These are phyloP conservation scores for Peribatodes rhomboidaria DNA, from an alignment of 2,888 invertebrate genomes.

Conservation along the genomic window DNA sequence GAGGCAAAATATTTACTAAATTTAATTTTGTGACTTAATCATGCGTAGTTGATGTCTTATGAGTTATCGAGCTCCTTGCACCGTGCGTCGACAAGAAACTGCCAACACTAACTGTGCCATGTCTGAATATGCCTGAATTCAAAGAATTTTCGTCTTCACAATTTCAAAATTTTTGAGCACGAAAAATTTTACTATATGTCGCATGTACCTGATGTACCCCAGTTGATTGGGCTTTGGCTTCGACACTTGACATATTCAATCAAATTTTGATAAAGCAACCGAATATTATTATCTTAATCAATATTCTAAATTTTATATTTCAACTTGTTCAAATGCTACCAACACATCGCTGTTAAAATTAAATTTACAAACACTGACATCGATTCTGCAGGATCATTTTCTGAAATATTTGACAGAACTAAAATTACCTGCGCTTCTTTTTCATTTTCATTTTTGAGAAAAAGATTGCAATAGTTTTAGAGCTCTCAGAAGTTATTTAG, in stretches of 20 bases:
- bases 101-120: constrained; percentile 29
- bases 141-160: constrained; percentile 13
- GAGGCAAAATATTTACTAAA: no score
- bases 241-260: constrained; percentile 4
- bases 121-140: constrained; percentile 31
- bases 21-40: neutral
- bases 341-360: constrained; percentile 10
- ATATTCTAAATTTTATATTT: constrained; percentile 13
- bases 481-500: neutral
- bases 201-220: constrained; percentile 30
- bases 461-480: neutral
- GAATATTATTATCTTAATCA: constrained; percentile 8
- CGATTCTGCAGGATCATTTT: neutral
- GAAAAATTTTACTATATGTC: constrained; percentile 21
- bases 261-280: neutral
- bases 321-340: neutral
- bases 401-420: neutral
- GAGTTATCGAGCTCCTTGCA: constrained; percentile 19
- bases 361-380: neutral
- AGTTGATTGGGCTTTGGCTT: constrained; percentile 8
- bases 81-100: constrained; percentile 15
- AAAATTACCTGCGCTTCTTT: neutral
- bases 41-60: neutral
- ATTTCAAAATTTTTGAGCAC: constrained; percentile 24
- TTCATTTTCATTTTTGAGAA: neutral